These are phyloP conservation scores for Branchellion lobata DNA, from an alignment of 2,888 invertebrate species.

Conservation along the genomic window DNA sequence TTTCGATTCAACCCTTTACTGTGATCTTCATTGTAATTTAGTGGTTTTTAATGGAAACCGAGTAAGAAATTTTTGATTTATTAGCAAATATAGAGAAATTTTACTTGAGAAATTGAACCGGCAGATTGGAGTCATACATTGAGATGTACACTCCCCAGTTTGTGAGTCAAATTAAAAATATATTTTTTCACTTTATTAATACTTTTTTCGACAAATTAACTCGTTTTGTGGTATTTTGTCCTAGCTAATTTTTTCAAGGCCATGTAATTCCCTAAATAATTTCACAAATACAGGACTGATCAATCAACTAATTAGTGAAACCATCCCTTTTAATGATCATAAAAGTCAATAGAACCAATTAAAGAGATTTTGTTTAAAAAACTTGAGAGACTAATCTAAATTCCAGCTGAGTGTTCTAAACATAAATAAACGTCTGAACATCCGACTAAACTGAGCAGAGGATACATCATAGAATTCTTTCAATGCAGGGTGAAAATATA, in stretches of 20 bases:
- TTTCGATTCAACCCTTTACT: not conserved
- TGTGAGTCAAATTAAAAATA: not conserved
- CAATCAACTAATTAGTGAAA: too few species aligned
- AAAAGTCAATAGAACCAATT: too few species aligned
- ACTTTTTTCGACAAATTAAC: not conserved
- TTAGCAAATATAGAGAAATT: conserved; percentile 2
- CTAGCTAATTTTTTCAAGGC: not conserved
- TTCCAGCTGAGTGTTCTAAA: too few species aligned
- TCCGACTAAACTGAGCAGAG: too few species aligned
- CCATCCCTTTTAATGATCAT: too few species aligned
- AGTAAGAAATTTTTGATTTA: not conserved
- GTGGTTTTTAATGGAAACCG: not conserved
- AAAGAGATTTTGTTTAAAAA: too few species aligned
- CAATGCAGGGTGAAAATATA: conserved; percentile 4
- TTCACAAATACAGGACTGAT: too few species aligned
- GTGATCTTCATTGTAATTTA: not conserved
- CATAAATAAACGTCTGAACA: too few species aligned
- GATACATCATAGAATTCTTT: too few species aligned
- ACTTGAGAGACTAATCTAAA: too few species aligned
- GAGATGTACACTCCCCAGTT: conserved; percentile 19
- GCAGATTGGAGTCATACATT: not conserved
- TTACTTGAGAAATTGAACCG: conserved; percentile 12
- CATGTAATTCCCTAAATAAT: too few species aligned
- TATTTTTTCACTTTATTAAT: not conserved
- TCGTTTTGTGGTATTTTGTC: not conserved